Percentiles rank a stretch among this genome's conserved stretches.
Evolutionary conservation across 1,140 invertebrate species (phyloP).

Genomic region (Bradysia coprophila): DNA sequence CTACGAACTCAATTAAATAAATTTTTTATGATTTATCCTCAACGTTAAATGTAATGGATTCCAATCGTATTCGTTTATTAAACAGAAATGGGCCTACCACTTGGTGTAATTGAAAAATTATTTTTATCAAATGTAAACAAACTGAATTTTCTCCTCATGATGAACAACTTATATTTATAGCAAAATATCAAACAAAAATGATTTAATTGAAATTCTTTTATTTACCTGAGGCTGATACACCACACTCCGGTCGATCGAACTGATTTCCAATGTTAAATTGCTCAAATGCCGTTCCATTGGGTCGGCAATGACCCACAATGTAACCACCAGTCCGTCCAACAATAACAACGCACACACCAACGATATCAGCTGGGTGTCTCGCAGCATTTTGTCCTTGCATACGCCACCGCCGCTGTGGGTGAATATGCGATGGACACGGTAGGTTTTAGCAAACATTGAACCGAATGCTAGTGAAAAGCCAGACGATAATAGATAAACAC

Average conservation of each 20-base stretch:
- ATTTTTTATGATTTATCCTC: no score
- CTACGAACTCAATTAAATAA: no score
- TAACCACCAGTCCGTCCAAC: slow-evolving; percentile 59
- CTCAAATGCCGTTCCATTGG: slow-evolving; percentile 67
- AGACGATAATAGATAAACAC: slow-evolving; percentile 70
- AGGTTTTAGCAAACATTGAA: slow-evolving; percentile 81
- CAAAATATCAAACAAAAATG: background rate
- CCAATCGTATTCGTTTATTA: no score
- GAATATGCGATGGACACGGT: slow-evolving; percentile 72
- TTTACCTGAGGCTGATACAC: slow-evolving; percentile 72
- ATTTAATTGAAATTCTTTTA: background rate
- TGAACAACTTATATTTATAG: no score
- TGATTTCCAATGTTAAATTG: slow-evolving; percentile 67
- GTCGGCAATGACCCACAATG: slow-evolving; percentile 61
- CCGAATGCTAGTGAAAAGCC: slow-evolving; percentile 77
- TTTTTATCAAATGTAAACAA: no score
- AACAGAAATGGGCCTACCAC: no score
- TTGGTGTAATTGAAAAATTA: no score
- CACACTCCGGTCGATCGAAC: slow-evolving; percentile 50
- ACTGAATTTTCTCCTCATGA: no score
- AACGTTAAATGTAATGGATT: no score
- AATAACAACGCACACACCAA: slow-evolving; percentile 57
- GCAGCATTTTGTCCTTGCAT: slow-evolving; percentile 49
- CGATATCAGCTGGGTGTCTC: slow-evolving; percentile 66
- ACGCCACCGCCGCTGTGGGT: slow-evolving; percentile 37